phyloP scores from a whole-genome alignment of 2,888 invertebrate species.

The Tenthredo amoena region DNA sequence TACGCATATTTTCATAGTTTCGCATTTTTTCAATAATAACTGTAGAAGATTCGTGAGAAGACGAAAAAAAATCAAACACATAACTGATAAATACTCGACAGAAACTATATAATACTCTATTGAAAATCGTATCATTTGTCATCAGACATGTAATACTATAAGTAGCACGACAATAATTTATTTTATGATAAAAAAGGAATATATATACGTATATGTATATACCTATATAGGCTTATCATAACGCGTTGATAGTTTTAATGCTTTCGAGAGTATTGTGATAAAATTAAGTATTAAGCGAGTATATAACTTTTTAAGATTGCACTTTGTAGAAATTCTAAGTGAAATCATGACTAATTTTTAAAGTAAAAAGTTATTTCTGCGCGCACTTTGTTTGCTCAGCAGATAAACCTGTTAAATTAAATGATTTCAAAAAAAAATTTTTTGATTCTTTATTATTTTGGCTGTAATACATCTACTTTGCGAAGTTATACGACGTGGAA shows the following conservation, averaged over 20 bases:
- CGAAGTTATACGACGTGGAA: neutral
- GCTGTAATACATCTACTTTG: neutral
- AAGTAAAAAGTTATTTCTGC: neutral
- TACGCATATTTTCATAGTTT: neutral
- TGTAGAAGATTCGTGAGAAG: neutral
- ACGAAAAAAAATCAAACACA: neutral
- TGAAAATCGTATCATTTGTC: neutral
- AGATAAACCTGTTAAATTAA: neutral
- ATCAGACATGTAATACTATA: neutral
- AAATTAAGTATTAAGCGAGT: neutral
- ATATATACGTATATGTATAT: neutral
- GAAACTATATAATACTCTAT: slow-evolving; percentile 42
- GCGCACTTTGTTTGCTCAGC: neutral
- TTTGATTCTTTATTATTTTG: neutral
- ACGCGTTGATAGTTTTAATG: neutral
- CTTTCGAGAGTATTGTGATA: slow-evolving; percentile 12
- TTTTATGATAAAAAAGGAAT: neutral
- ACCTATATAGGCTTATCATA: neutral
- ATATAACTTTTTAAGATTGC: neutral
- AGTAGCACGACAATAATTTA: slow-evolving; percentile 17
- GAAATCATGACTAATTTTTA: neutral
- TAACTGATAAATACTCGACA: slow-evolving; percentile 38
- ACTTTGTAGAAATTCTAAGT: neutral
- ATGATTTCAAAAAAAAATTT: neutral
- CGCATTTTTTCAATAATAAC: neutral